Evolutionary conservation across 2,888 invertebrate species (phyloP).

Genomic region (Eucriotettix oculatus): DNA sequence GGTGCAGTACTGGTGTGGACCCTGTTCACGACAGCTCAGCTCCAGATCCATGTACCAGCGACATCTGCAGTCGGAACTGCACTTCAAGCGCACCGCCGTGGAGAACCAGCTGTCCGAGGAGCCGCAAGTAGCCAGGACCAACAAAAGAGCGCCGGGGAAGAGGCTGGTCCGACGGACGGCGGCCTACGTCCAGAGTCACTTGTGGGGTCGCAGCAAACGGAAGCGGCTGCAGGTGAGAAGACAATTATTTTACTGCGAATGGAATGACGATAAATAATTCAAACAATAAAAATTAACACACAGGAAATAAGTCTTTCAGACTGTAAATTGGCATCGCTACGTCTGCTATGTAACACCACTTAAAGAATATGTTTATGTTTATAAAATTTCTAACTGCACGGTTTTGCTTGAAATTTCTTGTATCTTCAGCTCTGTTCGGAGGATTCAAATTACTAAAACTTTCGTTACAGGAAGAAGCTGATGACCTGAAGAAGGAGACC

Average conservation of each 20-base stretch:
- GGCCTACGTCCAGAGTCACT: slow-evolving; percentile 8
- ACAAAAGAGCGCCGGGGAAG: slow-evolving; percentile 13
- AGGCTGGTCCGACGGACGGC: slow-evolving; percentile 15
- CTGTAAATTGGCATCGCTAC: too few species aligned
- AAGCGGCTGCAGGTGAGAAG: not conserved
- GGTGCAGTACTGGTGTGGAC: slow-evolving; percentile 60
- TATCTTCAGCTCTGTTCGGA: too few species aligned
- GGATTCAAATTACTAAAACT: too few species aligned
- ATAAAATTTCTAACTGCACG: too few species aligned
- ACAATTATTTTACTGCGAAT: too few species aligned
- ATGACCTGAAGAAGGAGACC: not conserved
- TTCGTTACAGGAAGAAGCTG: not conserved
- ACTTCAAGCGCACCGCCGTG: slow-evolving; percentile 44
- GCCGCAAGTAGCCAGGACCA: slow-evolving; percentile 4
- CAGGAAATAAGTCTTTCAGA: too few species aligned
- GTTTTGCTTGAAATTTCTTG: too few species aligned
- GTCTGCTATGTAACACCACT: too few species aligned
- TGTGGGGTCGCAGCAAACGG: slow-evolving; percentile 2
- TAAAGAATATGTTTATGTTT: too few species aligned
- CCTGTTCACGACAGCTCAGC: slow-evolving; percentile 59
- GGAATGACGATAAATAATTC: too few species aligned
- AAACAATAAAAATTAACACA: too few species aligned
- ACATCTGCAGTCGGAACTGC: slow-evolving; percentile 57
- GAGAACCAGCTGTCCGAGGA: slow-evolving; percentile 27
- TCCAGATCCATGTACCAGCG: slow-evolving; percentile 58